Evolutionary conservation across 2,888 invertebrate species (phyloP).

Genomic region (Synanthedon tipuliformis): DNA sequence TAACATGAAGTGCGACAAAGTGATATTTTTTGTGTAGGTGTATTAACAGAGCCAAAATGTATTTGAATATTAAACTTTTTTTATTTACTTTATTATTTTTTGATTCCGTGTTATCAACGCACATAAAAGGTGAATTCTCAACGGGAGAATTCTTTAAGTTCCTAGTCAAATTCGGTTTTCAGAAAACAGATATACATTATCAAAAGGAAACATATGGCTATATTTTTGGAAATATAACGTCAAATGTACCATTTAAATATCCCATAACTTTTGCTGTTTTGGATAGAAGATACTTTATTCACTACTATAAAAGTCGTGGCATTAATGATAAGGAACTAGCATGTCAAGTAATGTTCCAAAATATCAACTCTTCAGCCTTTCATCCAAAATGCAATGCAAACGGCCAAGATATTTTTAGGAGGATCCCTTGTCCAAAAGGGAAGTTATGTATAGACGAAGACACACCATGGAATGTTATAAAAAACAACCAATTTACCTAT

Average conservation of each 20-base stretch:
- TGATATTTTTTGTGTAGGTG: conserved; percentile 1
- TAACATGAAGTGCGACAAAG: not conserved
- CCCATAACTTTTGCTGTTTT: conserved; percentile 89
- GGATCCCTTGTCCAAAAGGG: conserved; percentile 84
- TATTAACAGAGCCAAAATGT: conserved; percentile 32
- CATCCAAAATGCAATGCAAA: conserved; percentile 84
- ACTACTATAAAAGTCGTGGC: conserved; percentile 86
- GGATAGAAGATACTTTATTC: conserved; percentile 88
- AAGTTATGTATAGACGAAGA: conserved; percentile 89
- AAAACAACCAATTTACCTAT: conserved; percentile 93
- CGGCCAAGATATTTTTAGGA: conserved; percentile 82
- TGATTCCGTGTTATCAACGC: conserved; percentile 32
- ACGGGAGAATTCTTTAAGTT: conserved; percentile 86
- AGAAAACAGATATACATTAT: conserved; percentile 91
- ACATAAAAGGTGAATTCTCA: conserved; percentile 55
- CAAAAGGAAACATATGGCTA: conserved; percentile 91
- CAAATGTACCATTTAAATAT: conserved; percentile 73
- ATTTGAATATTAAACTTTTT: conserved; percentile 28
- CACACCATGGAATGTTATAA: conserved; percentile 84
- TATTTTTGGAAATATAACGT: conserved; percentile 95
- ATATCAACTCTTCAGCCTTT: conserved; percentile 84
- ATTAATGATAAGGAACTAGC: conserved; percentile 75
- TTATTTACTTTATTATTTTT: conserved; percentile 31
- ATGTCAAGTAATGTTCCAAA: conserved; percentile 88
- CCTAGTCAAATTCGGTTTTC: conserved; percentile 95